These are phyloP conservation scores for Xiphophorus birchmanni DNA, from an alignment of 2,797 vertebrate genomes.

Conservation along the genomic window DNA sequence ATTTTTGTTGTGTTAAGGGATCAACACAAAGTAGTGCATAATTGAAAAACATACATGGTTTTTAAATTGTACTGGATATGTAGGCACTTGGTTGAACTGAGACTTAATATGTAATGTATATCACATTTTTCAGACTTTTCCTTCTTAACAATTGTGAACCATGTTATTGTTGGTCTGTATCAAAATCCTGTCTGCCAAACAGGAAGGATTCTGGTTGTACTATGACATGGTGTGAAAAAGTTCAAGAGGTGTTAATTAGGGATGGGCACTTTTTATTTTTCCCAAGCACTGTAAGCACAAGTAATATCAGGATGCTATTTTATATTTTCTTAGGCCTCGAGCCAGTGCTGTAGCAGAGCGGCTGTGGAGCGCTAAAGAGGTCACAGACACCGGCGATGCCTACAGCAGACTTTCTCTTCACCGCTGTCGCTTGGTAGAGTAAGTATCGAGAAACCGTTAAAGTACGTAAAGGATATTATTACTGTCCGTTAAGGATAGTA, in stretches of 20 bases:
- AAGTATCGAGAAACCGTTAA: conserved; percentile 47
- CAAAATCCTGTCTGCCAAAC: neutral
- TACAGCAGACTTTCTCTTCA: conserved; percentile 85
- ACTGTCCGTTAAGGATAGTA: too few species aligned
- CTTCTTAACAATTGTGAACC: neutral
- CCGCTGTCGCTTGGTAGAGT: conserved; percentile 94
- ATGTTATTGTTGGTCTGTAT: neutral
- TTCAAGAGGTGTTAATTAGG: neutral
- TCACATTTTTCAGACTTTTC: neutral
- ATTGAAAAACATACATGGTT: neutral
- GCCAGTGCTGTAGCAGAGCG: conserved; percentile 94
- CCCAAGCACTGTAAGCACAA: neutral
- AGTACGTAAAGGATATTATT: neutral
- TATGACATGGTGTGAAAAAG: neutral
- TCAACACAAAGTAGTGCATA: neutral
- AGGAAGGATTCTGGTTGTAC: neutral
- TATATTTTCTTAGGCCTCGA: conserved; percentile 84
- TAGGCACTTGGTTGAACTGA: neutral
- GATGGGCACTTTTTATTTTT: too few species aligned
- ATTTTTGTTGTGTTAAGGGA: neutral
- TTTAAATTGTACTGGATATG: neutral
- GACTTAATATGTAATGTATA: neutral
- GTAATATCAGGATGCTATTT: neutral
- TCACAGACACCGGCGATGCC: conserved; percentile 82
- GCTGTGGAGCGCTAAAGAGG: conserved; percentile 86